Base-by-base conservation (phyloP, 1,140 invertebrate genomes). In the Anoplolepis gracilipes region DNA sequence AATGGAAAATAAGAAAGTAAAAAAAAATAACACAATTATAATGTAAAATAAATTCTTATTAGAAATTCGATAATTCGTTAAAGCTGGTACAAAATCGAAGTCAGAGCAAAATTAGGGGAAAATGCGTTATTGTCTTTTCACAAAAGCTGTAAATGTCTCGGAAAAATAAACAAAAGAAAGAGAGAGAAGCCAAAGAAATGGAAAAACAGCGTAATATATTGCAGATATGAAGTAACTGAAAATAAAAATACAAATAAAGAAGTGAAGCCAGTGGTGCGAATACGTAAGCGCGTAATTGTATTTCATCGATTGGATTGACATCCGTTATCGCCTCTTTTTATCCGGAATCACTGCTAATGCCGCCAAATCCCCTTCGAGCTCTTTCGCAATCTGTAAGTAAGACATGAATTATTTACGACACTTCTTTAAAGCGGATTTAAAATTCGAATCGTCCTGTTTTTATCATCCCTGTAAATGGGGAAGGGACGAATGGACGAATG, bases 321-420 rank as follows among this genome's bases (percentile, higher is more conserved):
- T 42, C 10, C 13, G 30, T 73, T 82, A 72, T 46, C 67, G 30
- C 13, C 25, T 42, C 16, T 73, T 59, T 33, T 59, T 61, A 73
- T 42, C 25, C 53, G 36, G 65, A 72, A 82, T 46, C 67, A 59
- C 25, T 59, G 67, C 13, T 57, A 72, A 73, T 19, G n/a, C 8
- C 25, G 25, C n/a, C 78, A 67, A 42, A 81, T 46, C 19, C 25
- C 49, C 2, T 55, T n/a, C 33, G 19, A 39, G 42, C 22, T 39
- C 36, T 59, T 28, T 46, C 39, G 30, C 67, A 53, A 73, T 46
- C 33, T 25, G 77, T n/a, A 78, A 59, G 67, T 53, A 30, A 82
- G 36, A 30, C 25, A 73, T 82, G 78, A 82, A 82, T 82, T 82
- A 82, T 82, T 82, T 82, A 82, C 67, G 19, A 19, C 36, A 16